These are phyloP conservation scores for Oenanthe oenanthe DNA, from an alignment of 2,113 vertebrate genomes.

Conservation along the genomic window DNA sequence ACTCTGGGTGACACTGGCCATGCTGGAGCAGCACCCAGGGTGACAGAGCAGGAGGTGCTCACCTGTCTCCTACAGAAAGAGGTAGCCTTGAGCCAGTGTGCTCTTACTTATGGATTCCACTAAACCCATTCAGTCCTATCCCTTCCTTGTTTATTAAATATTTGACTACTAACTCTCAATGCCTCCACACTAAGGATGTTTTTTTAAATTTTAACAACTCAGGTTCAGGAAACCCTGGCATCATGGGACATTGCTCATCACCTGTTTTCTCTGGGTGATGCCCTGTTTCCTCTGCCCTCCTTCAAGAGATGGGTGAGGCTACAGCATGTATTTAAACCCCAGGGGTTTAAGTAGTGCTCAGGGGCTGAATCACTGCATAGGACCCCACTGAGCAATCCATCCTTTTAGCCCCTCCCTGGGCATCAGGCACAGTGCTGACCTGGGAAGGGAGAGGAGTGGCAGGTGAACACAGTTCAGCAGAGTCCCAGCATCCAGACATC, in stretches of 20 bases:
- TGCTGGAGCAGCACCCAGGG: background rate
- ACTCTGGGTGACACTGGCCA: background rate
- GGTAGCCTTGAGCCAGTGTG: background rate
- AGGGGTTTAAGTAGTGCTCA: background rate
- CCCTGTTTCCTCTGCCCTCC: background rate
- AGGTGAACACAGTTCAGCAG: background rate
- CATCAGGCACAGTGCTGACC: background rate
- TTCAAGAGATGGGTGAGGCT: background rate
- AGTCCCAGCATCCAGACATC: background rate
- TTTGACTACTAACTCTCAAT: background rate
- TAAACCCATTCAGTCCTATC: background rate
- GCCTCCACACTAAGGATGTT: background rate
- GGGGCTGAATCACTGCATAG: background rate
- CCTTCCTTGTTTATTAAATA: background rate
- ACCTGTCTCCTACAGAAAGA: background rate
- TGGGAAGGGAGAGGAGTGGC: background rate
- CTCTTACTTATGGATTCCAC: background rate
- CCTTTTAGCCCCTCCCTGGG: background rate
- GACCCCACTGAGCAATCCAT: background rate
- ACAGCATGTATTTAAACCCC: background rate
- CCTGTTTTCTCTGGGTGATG: background rate
- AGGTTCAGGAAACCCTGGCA: background rate
- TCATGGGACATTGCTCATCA: fast-evolving
- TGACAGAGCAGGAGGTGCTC: background rate
- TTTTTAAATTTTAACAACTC: background rate